Conservation (phyloP, 2,888 invertebrate genomes). For the Temnothorax ravouxi region DNA sequence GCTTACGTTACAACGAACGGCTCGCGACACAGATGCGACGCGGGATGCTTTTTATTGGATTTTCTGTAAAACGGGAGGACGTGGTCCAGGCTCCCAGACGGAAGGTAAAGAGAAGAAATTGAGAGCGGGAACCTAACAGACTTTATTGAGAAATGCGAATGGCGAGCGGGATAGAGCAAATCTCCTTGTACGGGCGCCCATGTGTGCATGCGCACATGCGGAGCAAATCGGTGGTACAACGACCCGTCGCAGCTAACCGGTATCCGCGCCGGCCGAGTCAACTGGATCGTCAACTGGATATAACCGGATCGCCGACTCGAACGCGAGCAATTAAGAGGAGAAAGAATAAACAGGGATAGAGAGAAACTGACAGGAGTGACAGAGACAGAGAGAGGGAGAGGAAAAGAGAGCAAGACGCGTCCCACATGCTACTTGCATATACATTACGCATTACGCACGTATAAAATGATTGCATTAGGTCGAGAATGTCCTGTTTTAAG, state of each 20-base stretch:
- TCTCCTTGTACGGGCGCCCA: constrained; percentile 39
- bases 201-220: constrained; percentile 10
- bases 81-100: not conserved
- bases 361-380: not conserved
- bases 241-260: constrained; percentile 76
- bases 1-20: not conserved
- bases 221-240: constrained; percentile 73
- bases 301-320: constrained; percentile 70
- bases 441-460: constrained; percentile 13
- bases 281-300: constrained; percentile 78
- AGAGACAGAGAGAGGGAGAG: not conserved
- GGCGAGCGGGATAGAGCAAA: constrained; percentile 15
- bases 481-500: constrained; percentile 10
- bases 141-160: constrained; percentile 34
- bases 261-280: constrained; percentile 65
- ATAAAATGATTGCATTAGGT: constrained; percentile 25
- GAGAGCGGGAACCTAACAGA: not conserved
- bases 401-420: constrained; percentile 4
- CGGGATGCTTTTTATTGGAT: not conserved
- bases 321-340: constrained; percentile 59
- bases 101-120: constrained; percentile 27
- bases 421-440: constrained; percentile 2
- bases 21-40: not conserved
- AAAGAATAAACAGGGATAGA: constrained; percentile 16
- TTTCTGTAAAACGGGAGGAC: not conserved